phyloP scores from a whole-genome alignment of 2,888 invertebrate genomes.

The Rhingia rostrata region DNA sequence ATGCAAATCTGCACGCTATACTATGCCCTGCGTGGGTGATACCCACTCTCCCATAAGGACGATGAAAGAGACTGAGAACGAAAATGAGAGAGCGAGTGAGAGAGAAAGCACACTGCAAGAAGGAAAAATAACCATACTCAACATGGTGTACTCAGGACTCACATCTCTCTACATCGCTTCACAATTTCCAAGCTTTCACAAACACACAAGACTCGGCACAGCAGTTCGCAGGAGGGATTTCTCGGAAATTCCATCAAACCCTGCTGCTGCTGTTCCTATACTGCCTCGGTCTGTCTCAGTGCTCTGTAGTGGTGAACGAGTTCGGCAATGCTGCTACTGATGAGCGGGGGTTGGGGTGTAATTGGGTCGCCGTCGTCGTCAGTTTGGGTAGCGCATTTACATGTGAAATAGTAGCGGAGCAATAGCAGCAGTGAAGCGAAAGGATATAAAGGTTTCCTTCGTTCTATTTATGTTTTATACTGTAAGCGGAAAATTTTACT shows the following conservation, averaged over 20 bases:
- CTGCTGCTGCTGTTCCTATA: slow-evolving; percentile 6
- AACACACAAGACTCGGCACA: slow-evolving; percentile 57
- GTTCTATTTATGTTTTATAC: slow-evolving; percentile 50
- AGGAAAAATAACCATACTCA: slow-evolving; percentile 52
- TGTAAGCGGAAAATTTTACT: slow-evolving; percentile 10
- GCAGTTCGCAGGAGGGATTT: slow-evolving; percentile 41
- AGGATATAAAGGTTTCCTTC: slow-evolving; percentile 58
- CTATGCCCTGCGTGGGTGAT: neutral
- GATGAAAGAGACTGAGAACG: neutral
- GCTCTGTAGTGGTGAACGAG: neutral
- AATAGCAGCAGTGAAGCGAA: slow-evolving; percentile 29
- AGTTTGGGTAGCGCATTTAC: slow-evolving; percentile 54
- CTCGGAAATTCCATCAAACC: slow-evolving; percentile 45
- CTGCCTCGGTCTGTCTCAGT: neutral
- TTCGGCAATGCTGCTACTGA: neutral
- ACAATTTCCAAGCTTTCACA: slow-evolving; percentile 68
- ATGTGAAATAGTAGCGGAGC: slow-evolving; percentile 62
- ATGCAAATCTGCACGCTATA: slow-evolving; percentile 43
- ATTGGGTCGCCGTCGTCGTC: slow-evolving; percentile 3
- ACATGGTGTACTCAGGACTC: slow-evolving; percentile 28
- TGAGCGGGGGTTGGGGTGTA: slow-evolving; percentile 1
- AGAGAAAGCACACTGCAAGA: slow-evolving; percentile 24
- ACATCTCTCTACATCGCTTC: slow-evolving; percentile 40
- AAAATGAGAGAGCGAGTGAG: slow-evolving; percentile 23
- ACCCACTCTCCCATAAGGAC: neutral